Conservation (phyloP, 2,888 invertebrate species). For the Malthinus seriepunctatus region DNA sequence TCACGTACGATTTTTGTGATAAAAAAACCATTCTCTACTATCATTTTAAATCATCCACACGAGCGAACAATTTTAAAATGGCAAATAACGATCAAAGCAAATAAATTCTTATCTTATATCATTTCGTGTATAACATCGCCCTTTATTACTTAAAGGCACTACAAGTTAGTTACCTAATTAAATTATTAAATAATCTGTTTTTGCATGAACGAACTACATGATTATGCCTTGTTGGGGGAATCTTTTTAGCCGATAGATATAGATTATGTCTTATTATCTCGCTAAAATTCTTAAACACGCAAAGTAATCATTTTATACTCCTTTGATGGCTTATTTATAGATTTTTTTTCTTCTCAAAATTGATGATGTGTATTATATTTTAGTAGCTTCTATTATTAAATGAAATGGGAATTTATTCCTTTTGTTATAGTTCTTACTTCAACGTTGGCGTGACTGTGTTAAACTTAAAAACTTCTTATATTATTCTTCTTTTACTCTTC, state of each 20-base stretch:
- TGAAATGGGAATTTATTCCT: no score
- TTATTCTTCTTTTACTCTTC: no score
- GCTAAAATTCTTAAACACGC: constrained; percentile 19
- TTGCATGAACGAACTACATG: constrained; percentile 13
- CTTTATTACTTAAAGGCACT: constrained; percentile 5
- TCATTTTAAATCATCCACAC: no score
- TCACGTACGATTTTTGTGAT: no score
- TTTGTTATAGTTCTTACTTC: no score
- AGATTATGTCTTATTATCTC: constrained; percentile 11
- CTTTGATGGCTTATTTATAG: constrained; percentile 3
- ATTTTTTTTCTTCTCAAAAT: no score
- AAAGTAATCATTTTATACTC: constrained; percentile 16
- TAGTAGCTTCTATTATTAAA: no score
- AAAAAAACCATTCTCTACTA: no score
- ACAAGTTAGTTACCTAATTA: constrained; percentile 6
- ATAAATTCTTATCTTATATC: constrained; percentile 1
- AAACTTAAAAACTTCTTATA: no score
- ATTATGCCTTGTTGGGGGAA: constrained; percentile 9
- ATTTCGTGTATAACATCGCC: background rate
- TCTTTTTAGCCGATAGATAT: constrained; percentile 14
- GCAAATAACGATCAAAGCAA: constrained; percentile 1
- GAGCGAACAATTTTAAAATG: no score
- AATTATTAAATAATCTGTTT: constrained; percentile 20
- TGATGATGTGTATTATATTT: no score
- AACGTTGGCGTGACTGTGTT: no score